Percentiles rank a stretch among this genome's conserved stretches.
Evolutionary conservation across 2,113 vertebrate genomes (phyloP).

Genomic region (Oncorhynchus mykiss): DNA sequence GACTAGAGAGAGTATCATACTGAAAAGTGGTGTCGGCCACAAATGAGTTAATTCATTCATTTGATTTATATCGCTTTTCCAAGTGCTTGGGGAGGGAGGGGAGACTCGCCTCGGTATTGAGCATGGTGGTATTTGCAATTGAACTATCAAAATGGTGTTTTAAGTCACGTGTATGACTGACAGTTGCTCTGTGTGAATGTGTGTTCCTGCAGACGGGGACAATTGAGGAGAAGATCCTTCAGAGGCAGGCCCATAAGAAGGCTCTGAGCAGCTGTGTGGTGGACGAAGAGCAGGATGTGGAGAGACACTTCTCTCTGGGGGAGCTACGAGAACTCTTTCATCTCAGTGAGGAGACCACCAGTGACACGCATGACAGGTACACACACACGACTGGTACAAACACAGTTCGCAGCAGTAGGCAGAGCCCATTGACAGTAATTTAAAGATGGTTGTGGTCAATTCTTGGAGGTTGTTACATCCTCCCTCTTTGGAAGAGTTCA

Average conservation of each 20-base stretch:
- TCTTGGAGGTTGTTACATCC: neutral
- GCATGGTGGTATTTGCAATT: too few relatives aligned
- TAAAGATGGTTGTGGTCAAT: neutral
- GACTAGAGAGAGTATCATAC: neutral
- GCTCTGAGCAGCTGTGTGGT: conserved; percentile 98
- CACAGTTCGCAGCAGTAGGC: neutral
- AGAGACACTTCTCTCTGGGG: conserved; percentile 93
- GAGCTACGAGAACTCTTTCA: conserved; percentile 91
- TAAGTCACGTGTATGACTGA: neutral
- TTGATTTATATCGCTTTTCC: neutral
- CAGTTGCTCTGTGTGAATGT: conserved; percentile 28
- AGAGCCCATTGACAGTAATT: neutral
- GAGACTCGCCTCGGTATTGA: too few relatives aligned
- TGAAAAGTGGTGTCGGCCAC: too few relatives aligned
- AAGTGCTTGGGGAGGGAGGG: neutral
- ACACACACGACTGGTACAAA: conserved; percentile 13
- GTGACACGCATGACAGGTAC: conserved; percentile 94
- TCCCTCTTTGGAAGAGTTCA: neutral
- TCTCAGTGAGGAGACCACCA: conserved; percentile 81
- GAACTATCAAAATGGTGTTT: neutral
- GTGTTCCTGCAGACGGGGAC: conserved; percentile 82
- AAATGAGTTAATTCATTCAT: too few relatives aligned
- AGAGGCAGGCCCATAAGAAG: conserved; percentile 97
- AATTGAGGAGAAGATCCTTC: conserved; percentile 98
- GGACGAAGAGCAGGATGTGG: conserved; percentile 94